Evolutionary conservation across 2,888 invertebrate species (phyloP).

Genomic region (Patella depressa): DNA sequence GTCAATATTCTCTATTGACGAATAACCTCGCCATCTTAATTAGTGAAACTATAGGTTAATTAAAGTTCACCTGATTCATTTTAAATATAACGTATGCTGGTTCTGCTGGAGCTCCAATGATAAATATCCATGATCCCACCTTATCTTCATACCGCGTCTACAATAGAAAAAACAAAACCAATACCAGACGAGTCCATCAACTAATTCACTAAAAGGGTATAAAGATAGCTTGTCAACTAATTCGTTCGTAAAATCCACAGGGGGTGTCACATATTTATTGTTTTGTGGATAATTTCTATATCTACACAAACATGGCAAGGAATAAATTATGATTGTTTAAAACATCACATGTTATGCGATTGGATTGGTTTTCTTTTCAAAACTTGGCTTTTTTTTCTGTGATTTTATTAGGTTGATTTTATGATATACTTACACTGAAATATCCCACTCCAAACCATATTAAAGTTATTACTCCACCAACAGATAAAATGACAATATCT

Average conservation of each 20-base stretch:
- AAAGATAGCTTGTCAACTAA: neutral
- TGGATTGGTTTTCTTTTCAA: neutral
- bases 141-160: neutral
- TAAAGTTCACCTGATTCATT: neutral
- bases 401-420: neutral
- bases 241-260: neutral
- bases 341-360: neutral
- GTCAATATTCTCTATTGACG: too few species aligned
- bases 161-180: neutral
- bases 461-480: slow-evolving; percentile 50
- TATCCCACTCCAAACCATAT: slow-evolving; percentile 55
- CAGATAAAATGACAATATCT: slow-evolving; percentile 54
- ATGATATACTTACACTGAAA: slow-evolving; percentile 54
- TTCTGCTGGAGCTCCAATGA: neutral
- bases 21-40: too few species aligned
- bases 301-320: too few species aligned
- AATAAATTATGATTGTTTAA: neutral
- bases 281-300: too few species aligned
- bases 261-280: too few species aligned
- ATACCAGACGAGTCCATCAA: neutral
- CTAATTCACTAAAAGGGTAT: too few species aligned
- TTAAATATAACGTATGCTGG: neutral
- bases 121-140: neutral
- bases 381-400: neutral
- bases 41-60: neutral